These are phyloP conservation scores for Patella depressa DNA, from an alignment of 2,888 invertebrate genomes.

Conservation along the genomic window DNA sequence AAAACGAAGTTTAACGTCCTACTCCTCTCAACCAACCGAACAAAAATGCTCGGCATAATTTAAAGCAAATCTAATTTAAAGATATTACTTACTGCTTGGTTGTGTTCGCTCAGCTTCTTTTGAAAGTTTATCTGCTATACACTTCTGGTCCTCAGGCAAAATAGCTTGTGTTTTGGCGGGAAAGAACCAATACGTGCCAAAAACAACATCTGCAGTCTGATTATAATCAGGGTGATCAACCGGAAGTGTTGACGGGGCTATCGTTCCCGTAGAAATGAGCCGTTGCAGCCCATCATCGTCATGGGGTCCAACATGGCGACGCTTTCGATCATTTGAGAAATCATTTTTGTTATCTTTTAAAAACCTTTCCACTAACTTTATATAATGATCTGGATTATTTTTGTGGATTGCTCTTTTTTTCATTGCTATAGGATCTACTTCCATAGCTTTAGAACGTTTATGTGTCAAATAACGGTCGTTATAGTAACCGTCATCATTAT, in stretches of 20 bases:
- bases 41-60: no score
- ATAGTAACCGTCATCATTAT: neutral
- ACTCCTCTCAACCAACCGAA: no score
- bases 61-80: no score
- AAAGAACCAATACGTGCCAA: conserved; percentile 83
- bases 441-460: neutral
- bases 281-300: conserved; percentile 71
- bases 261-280: conserved; percentile 72
- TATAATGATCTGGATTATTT: neutral
- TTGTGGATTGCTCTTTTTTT: neutral
- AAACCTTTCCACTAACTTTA: neutral
- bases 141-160: conserved; percentile 78
- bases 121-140: conserved; percentile 76
- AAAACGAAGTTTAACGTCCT: no score
- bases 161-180: conserved; percentile 74
- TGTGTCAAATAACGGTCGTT: conserved; percentile 5
- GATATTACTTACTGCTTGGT: conserved; percentile 61
- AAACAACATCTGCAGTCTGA: conserved; percentile 77
- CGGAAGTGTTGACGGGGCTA: conserved; percentile 71
- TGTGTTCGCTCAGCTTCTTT: conserved; percentile 68
- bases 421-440: neutral
- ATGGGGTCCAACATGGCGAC: conserved; percentile 72
- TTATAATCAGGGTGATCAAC: conserved; percentile 70
- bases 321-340: conserved; percentile 28
- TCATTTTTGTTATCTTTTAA: neutral